phyloP scores from a whole-genome alignment of 2,888 invertebrate species.

The Chironomus riparius region DNA sequence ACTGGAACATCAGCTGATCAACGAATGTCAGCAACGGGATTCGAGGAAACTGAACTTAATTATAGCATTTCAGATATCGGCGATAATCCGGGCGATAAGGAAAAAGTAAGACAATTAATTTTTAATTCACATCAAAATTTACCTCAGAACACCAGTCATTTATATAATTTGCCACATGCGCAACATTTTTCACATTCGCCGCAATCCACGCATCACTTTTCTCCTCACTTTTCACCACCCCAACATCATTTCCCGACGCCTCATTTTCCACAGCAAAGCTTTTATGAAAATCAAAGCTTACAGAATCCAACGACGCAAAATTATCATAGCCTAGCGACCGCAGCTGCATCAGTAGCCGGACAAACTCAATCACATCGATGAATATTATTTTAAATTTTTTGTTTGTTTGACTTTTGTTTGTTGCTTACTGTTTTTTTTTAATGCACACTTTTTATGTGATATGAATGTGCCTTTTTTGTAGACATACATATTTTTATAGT shows the following conservation, averaged over 20 bases:
- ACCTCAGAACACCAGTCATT: conserved; percentile 27
- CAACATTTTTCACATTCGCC: conserved; percentile 27
- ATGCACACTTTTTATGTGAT: not conserved
- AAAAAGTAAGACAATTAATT: conserved; percentile 96
- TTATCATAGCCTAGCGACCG: conserved; percentile 24
- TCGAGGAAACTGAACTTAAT: conserved; percentile 96
- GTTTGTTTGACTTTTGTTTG: too few relatives aligned
- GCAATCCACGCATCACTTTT: conserved; percentile 25
- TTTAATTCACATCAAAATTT: conserved; percentile 44
- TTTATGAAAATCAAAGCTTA: conserved; percentile 27
- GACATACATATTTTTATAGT: too few relatives aligned
- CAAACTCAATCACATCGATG: conserved; percentile 25
- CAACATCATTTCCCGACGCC: conserved; percentile 25
- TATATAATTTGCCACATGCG: conserved; percentile 25
- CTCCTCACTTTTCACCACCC: conserved; percentile 26
- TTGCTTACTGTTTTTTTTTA: not conserved
- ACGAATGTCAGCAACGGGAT: conserved; percentile 96
- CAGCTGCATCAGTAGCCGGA: conserved; percentile 12
- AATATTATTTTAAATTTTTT: not conserved
- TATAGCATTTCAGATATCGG: conserved; percentile 77
- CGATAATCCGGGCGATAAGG: conserved; percentile 53
- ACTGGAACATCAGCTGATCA: conserved; percentile 71
- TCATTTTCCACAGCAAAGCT: conserved; percentile 27
- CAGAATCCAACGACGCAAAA: conserved; percentile 24
- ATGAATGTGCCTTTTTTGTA: too few relatives aligned